Percentiles rank a stretch among this genome's conserved stretches.
These are phyloP conservation scores for Leptarthrus brevirostris DNA, from an alignment of 2,888 invertebrate species.

Conservation along the genomic window DNA sequence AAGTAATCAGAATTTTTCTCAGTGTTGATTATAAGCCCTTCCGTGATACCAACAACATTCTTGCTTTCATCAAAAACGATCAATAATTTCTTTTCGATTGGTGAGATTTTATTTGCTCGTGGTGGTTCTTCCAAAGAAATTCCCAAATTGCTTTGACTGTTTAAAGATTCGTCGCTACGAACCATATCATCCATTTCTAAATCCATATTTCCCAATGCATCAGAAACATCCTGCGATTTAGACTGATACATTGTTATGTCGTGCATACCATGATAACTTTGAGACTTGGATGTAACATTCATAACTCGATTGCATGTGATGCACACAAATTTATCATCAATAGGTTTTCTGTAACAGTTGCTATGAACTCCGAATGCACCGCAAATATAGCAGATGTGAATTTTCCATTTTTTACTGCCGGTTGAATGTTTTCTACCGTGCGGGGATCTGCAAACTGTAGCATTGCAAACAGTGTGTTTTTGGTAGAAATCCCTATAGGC, in stretches of 20 bases:
- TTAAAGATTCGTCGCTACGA: neutral
- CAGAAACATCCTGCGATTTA: neutral
- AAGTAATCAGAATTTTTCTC: neutral
- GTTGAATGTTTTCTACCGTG: slow-evolving; percentile 68
- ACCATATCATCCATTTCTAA: neutral
- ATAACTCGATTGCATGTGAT: neutral
- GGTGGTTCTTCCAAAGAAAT: neutral
- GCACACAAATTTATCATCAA: neutral
- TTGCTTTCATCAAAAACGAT: neutral
- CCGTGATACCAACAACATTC: neutral
- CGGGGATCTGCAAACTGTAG: slow-evolving; percentile 73
- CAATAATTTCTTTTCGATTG: neutral
- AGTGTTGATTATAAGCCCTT: neutral
- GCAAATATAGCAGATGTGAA: slow-evolving; percentile 58
- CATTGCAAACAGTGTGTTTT: slow-evolving; percentile 72
- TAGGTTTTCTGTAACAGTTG: neutral
- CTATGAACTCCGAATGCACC: slow-evolving; percentile 59
- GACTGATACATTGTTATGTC: neutral
- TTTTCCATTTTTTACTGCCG: slow-evolving; percentile 56
- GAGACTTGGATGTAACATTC: neutral
- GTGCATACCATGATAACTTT: neutral
- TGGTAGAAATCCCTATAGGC: slow-evolving; percentile 79
- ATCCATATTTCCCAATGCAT: neutral
- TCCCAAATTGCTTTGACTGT: too few relatives aligned
- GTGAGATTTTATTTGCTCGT: neutral